A percentile compares a stretch with the other conserved stretches of the same genome.
phyloP scores from a whole-genome alignment of 2,888 invertebrate genomes.

The Monochamus alternatus region DNA sequence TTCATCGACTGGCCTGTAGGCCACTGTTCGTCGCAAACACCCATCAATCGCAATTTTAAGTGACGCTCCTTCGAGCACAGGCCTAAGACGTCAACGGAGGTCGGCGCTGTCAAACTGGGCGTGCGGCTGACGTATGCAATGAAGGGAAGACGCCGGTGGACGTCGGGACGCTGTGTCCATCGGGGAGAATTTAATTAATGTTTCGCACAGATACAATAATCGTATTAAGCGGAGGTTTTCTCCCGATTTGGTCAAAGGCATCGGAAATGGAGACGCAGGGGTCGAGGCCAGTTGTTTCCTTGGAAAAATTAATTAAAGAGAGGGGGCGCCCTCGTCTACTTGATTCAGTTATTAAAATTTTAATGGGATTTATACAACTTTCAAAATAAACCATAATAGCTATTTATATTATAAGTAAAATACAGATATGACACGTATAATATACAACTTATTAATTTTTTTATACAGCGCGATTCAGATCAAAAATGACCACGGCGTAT shows the following conservation, averaged over 20 bases:
- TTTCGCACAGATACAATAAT: conserved; percentile 65
- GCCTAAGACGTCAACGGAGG: conserved; percentile 55
- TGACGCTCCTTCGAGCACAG: conserved; percentile 26
- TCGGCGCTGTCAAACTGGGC: conserved; percentile 59
- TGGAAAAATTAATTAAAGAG: neutral
- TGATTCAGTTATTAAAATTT: no score
- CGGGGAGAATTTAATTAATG: conserved; percentile 64
- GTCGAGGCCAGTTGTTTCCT: neutral
- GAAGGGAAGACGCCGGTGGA: conserved; percentile 61
- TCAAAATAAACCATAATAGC: no score
- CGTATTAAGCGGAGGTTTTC: conserved; percentile 59
- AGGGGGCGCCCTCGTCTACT: no score
- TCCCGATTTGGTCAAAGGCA: conserved; percentile 9
- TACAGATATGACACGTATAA: no score
- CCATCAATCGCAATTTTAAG: conserved; percentile 1
- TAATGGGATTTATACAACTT: no score
- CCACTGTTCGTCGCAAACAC: neutral
- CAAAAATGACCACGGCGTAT: no score
- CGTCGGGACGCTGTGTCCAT: conserved; percentile 38
- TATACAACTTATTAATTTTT: no score
- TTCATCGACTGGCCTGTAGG: no score
- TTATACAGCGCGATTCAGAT: no score
- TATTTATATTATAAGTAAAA: no score
- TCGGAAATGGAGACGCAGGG: neutral
- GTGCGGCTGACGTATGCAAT: conserved; percentile 65